Conservation (phyloP, 2,888 invertebrate species). For the Ypsolopha sequella region DNA sequence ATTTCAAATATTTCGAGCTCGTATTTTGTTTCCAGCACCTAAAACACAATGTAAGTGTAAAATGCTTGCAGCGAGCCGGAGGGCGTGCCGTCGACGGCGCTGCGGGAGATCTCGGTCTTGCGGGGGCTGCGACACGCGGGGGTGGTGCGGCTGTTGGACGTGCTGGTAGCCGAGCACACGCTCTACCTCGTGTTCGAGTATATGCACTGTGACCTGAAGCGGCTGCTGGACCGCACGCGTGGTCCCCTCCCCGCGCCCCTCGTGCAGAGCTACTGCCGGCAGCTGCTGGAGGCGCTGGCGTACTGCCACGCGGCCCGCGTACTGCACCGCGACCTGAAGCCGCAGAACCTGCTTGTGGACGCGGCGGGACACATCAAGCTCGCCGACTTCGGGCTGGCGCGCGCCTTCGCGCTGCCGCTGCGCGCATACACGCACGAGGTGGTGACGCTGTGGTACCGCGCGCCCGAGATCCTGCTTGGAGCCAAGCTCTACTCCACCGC, state of each 20-base stretch:
- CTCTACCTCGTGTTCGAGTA: slow-evolving; percentile 96
- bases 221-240: slow-evolving; percentile 82
- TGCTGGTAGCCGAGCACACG: slow-evolving; percentile 86
- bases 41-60: background rate
- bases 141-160: slow-evolving; percentile 91
- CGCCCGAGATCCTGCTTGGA: slow-evolving; percentile 95
- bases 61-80: slow-evolving; percentile 84
- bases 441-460: slow-evolving; percentile 97
- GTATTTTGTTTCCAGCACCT: no score
- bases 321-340: slow-evolving; percentile 94
- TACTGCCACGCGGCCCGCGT: slow-evolving; percentile 93
- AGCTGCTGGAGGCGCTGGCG: slow-evolving; percentile 88
- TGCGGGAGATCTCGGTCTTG: slow-evolving; percentile 94
- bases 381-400: slow-evolving; percentile 96
- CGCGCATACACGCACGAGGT: slow-evolving; percentile 96
- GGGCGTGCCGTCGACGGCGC: slow-evolving; percentile 97
- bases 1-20: no score
- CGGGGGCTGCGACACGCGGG: slow-evolving; percentile 92
- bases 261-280: slow-evolving; percentile 83
- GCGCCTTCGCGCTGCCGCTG: slow-evolving; percentile 93
- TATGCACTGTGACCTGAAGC: slow-evolving; percentile 93
- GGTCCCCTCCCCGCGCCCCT: slow-evolving; percentile 73
- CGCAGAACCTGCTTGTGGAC: slow-evolving; percentile 95
- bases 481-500: slow-evolving; percentile 91
- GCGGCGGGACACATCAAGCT: slow-evolving; percentile 88